phyloP scores from a whole-genome alignment of 2,797 vertebrate genomes.

The Gobionotothen gibberifrons region DNA sequence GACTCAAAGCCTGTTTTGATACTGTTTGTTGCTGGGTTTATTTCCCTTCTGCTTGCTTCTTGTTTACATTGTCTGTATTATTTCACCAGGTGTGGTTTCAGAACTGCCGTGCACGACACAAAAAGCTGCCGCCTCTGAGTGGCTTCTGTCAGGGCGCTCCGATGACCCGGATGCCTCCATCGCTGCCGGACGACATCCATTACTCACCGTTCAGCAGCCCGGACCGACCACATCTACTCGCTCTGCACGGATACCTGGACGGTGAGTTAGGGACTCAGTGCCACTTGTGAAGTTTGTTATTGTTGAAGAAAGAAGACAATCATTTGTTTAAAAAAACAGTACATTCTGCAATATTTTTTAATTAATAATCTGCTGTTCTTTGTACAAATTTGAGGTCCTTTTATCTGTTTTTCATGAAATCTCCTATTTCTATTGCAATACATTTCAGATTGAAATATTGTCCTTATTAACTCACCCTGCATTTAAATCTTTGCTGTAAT shows the following conservation, averaged over 20 bases:
- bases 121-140: constrained; percentile 97
- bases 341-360: not conserved
- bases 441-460: not conserved
- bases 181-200: constrained; percentile 94
- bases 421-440: not conserved
- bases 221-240: constrained; percentile 94
- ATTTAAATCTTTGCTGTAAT: too few relatives aligned
- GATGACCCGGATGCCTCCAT: constrained; percentile 92
- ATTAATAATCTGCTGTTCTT: not conserved
- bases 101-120: constrained; percentile 98
- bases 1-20: not conserved
- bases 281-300: not conserved
- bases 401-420: not conserved
- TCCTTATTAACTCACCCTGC: too few relatives aligned
- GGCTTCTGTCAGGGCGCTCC: constrained; percentile 89
- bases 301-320: not conserved
- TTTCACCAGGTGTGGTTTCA: constrained; percentile 96
- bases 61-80: constrained; percentile 37
- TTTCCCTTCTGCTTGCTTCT: not conserved
- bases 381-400: not conserved
- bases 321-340: not conserved
- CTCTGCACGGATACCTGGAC: constrained; percentile 97
- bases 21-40: not conserved
- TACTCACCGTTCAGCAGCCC: constrained; percentile 96
- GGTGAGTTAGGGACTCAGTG: constrained; percentile 83